Percentiles rank a stretch among this genome's conserved stretches.
These are phyloP conservation scores for Rhinoraja longicauda DNA, from an alignment of 2,797 vertebrate genomes.

Conservation along the genomic window DNA sequence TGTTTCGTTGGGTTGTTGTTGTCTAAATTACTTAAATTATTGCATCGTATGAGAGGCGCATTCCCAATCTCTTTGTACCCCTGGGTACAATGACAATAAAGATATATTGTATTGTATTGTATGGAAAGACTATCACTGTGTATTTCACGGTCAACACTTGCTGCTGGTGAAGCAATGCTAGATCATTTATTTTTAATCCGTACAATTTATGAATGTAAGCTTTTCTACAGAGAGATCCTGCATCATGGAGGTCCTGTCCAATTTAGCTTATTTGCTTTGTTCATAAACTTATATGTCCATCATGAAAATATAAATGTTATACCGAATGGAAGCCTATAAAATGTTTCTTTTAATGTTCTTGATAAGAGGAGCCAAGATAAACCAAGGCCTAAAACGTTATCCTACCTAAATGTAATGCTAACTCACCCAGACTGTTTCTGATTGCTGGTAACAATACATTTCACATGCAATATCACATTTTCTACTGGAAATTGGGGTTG, in stretches of 20 bases:
- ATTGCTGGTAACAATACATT: too few relatives aligned
- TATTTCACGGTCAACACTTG: too few relatives aligned
- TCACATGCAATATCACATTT: neutral
- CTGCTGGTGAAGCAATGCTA: neutral
- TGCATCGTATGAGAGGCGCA: too few relatives aligned
- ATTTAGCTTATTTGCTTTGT: neutral
- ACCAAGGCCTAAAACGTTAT: neutral
- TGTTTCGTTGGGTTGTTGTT: too few relatives aligned
- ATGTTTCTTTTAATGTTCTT: neutral
- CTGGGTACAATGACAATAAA: too few relatives aligned
- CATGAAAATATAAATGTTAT: too few relatives aligned
- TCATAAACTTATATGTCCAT: neutral
- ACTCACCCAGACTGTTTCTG: neutral
- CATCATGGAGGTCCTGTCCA: neutral
- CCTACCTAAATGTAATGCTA: neutral
- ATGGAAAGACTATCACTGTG: neutral
- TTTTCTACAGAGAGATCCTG: neutral
- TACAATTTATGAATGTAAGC: neutral
- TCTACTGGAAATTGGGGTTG: neutral
- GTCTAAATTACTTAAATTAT: too few relatives aligned
- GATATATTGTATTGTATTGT: too few relatives aligned
- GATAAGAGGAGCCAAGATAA: conserved; percentile 15
- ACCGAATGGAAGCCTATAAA: neutral
- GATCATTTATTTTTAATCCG: neutral
- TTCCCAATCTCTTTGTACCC: too few relatives aligned